These are phyloP conservation scores for Enteromius viviparus DNA, from an alignment of 2,797 vertebrate genomes.

Conservation along the genomic window DNA sequence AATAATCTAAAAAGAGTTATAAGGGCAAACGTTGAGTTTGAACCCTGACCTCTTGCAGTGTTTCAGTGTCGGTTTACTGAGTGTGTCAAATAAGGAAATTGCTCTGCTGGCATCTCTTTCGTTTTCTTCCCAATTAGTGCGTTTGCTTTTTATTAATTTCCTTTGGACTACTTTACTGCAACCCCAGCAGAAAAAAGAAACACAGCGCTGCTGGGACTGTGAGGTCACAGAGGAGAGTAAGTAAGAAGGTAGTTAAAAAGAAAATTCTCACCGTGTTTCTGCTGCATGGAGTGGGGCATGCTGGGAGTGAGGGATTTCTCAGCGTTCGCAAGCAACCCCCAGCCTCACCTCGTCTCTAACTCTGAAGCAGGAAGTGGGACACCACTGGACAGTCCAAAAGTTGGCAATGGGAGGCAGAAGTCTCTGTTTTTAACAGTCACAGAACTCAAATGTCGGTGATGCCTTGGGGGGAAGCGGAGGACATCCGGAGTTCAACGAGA, in stretches of 20 bases:
- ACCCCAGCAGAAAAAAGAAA: conserved; percentile 26
- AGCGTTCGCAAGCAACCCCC: conserved; percentile 52
- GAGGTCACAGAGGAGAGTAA: conserved; percentile 16
- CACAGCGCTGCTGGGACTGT: not conserved
- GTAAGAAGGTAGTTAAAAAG: conserved; percentile 19
- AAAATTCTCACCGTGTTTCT: conserved; percentile 76
- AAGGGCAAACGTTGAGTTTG: not conserved
- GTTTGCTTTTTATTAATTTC: conserved; percentile 37
- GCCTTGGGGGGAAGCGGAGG: conserved; percentile 44
- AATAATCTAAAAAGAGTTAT: not conserved
- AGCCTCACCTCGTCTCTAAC: conserved; percentile 57
- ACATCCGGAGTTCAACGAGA: conserved; percentile 58
- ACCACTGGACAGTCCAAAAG: conserved; percentile 51
- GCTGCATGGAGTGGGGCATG: conserved; percentile 79
- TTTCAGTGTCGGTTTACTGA: conserved; percentile 13
- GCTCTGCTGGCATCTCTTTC: conserved; percentile 27
- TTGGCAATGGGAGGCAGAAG: conserved; percentile 42
- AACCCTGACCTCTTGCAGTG: conserved; percentile 13
- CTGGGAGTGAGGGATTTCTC: conserved; percentile 69
- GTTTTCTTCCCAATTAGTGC: conserved; percentile 31
- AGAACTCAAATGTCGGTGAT: conserved; percentile 54
- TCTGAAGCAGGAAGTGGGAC: conserved; percentile 55
- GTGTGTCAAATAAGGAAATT: conserved; percentile 29
- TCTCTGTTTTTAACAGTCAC: conserved; percentile 49
- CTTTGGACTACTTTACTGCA: conserved; percentile 27